A percentile compares a stretch with the other conserved stretches of the same genome.
Evolutionary conservation across 92 coral and sea anemone species (phyloP).

Genomic region (Palythoa heliodiscus): DNA sequence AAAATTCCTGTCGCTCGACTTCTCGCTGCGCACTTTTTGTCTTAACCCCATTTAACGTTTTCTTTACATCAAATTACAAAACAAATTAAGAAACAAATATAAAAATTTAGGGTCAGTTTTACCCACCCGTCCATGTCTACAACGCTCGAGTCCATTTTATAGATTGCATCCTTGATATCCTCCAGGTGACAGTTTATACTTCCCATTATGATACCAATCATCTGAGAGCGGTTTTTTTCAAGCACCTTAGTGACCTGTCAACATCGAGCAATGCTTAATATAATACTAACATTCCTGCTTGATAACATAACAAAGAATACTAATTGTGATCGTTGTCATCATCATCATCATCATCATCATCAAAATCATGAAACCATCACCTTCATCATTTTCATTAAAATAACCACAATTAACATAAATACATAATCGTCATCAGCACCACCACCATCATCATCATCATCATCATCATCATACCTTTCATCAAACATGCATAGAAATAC

Average conservation of each 20-base stretch:
- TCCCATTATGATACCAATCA: conserved; percentile 95
- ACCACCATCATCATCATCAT: no score
- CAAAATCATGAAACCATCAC: no score
- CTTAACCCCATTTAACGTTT: neutral
- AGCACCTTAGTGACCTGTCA: conserved; percentile 83
- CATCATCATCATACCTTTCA: no score
- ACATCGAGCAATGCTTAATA: neutral
- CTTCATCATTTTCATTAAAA: no score
- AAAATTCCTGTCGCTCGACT: no score
- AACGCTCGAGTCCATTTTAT: conserved; percentile 92
- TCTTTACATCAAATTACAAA: neutral
- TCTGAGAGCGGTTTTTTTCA: conserved; percentile 89
- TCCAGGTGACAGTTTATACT: conserved; percentile 92
- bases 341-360: neutral
- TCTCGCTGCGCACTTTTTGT: neutral
- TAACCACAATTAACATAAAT: no score
- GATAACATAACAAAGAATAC: no score
- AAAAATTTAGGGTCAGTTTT: neutral
- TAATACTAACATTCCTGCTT: neutral
- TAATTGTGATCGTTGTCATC: no score
- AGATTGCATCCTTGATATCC: conserved; percentile 88
- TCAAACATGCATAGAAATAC: no score
- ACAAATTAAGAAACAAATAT: neutral
- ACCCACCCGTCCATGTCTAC: conserved; percentile 95
- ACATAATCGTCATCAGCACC: no score